Base-by-base conservation (phyloP, 2,888 invertebrate genomes). In the Chesias legatella region DNA sequence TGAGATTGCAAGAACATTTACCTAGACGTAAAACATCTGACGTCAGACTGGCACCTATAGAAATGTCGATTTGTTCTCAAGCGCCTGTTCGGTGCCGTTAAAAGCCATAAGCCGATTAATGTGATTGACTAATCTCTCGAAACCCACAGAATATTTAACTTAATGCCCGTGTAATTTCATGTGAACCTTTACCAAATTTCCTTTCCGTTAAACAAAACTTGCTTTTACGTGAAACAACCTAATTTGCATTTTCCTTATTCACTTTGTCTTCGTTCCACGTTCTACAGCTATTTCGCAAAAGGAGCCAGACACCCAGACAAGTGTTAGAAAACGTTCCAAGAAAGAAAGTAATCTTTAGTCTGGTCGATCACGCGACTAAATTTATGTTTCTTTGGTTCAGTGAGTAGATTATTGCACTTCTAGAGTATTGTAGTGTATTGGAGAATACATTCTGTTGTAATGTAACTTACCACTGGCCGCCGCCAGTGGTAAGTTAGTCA, bases 1-100 rank as follows among this genome's bases (percentile, higher is more conserved):
- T 54, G 45, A 67, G 67, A 73, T 76, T 69, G 66, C 63, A 68
- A 64, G 58, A 66, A 62, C 60, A 66, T 73, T 75, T 70, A 61
- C 66, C 60, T 65, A 68, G 57, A 62, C 66, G 58, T 63, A 67
- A 55, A 59, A 57, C 49, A 58, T 55, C 61, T 73, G 73, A 74
- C 63, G 64, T 74, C 71, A 74, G 52, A 47, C 20, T 35, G 17
- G 9, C 7, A 30, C 28, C 9, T 34, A 20, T 21, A 25, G 13
- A 45, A 34, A 32, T 11, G 24, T 27, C 23, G 24, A 27, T 24
- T 33, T 13, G 6, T 29, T 33, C 27, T 11, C n/a, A 25, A 13
- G 29, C 40, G 13, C 30, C 34, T 34, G 48, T 61, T 57, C 51
- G 29, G 27, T 33, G 26, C 20, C 17, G 30, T 21, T 28, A 29